Percentiles rank a stretch among this genome's conserved stretches.
Evolutionary conservation across 2,888 invertebrate species (phyloP).

Genomic region (Drosophila maculinotata): DNA sequence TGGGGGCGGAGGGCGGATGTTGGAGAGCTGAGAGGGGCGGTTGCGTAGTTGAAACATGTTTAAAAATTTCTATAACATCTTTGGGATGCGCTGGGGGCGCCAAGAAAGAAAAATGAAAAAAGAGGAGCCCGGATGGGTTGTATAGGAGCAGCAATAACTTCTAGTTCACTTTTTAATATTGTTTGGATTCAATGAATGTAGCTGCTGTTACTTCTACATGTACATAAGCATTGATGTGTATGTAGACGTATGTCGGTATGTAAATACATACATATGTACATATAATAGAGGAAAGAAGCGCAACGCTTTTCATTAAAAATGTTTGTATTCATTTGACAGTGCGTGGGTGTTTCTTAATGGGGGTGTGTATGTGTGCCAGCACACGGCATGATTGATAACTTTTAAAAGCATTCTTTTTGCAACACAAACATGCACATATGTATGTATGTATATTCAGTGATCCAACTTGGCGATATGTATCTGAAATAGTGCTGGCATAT

Average conservation of each 20-base stretch:
- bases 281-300: slow-evolving; percentile 1
- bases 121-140: neutral
- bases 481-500: neutral
- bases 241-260: too few relatives aligned
- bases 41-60: slow-evolving; percentile 79
- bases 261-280: too few relatives aligned
- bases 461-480: neutral
- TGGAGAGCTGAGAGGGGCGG: slow-evolving; percentile 3
- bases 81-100: slow-evolving; percentile 24
- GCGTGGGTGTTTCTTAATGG: slow-evolving; percentile 17
- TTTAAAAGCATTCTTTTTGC: slow-evolving; percentile 7
- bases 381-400: slow-evolving; percentile 49
- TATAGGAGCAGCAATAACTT: slow-evolving; percentile 69
- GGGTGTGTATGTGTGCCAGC: slow-evolving; percentile 1
- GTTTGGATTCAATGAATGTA: slow-evolving; percentile 62
- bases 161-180: slow-evolving; percentile 78
- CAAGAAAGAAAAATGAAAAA: slow-evolving; percentile 4
- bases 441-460: neutral
- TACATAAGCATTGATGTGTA: neutral
- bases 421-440: neutral
- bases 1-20: slow-evolving; percentile 1
- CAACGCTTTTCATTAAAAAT: slow-evolving; percentile 72
- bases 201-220: slow-evolving; percentile 1
- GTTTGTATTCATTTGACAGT: slow-evolving; percentile 66
- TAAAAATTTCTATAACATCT: slow-evolving; percentile 78